Evolutionary conservation across 2,113 vertebrate species (phyloP).

Genomic region (Haliaeetus leucogaster): DNA sequence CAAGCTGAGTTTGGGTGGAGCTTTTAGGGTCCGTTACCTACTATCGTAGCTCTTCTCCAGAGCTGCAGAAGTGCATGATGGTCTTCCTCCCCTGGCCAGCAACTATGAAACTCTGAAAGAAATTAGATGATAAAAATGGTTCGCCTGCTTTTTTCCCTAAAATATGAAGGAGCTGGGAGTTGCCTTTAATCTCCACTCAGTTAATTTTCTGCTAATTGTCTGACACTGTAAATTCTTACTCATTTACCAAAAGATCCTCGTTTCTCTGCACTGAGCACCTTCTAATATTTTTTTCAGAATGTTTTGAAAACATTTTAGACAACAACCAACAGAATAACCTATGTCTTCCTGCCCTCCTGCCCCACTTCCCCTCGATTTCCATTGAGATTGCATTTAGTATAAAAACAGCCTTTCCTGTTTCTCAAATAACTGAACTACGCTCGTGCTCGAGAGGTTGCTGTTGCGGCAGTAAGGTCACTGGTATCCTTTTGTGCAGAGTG

Average conservation of each 20-base stretch:
- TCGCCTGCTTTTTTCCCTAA: background rate
- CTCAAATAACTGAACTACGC: background rate
- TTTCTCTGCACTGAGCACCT: background rate
- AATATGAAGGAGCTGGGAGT: background rate
- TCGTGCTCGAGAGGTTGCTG: background rate
- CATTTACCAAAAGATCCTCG: background rate
- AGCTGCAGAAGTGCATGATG: background rate
- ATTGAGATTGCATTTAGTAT: background rate
- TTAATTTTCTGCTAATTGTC: background rate
- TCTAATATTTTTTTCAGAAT: background rate
- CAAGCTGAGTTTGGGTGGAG: background rate
- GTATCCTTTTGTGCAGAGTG: constrained; percentile 52
- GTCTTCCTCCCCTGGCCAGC: background rate
- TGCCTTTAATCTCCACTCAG: background rate
- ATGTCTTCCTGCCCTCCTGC: background rate
- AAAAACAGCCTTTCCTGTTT: background rate
- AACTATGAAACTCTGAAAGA: background rate
- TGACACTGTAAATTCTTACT: background rate
- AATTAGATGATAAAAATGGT: background rate
- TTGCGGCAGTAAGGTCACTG: background rate
- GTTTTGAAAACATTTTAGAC: background rate
- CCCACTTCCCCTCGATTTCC: background rate
- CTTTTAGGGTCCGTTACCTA: background rate
- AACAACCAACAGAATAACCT: background rate
- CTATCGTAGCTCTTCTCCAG: background rate